Evolutionary conservation across 2,888 invertebrate genomes (phyloP), one percentile per base, ranked within the genome.

Genomic region (Acrobasis repandana): DNA sequence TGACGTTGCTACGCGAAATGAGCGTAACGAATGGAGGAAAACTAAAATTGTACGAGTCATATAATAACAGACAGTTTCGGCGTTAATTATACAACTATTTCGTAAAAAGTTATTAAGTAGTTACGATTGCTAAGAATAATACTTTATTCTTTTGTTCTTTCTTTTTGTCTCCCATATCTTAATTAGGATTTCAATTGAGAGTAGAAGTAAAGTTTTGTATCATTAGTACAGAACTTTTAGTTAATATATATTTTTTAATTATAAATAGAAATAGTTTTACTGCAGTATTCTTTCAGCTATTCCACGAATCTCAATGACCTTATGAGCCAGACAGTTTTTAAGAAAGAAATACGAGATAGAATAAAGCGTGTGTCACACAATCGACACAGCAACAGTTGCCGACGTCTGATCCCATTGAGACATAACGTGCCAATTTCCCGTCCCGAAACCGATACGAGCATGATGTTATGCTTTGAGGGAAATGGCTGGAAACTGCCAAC

Each of bases 311-410:
- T 9, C 9, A 1, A 11, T 11, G 11, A 11, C n/a, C 10, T 43
- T 10, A 10, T 11, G 11, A 11, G 43, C 11, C 43, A 14, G 2
- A 11, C n/a, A 11, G n/a, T n/a, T 9, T 20, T 14, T 50, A 8
- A 28, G 28, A 28, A 28, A 28, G 2, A 28, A 28, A 28, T 28
- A 28, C 6, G 28, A 28, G 28, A 28, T 28, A 28, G 28, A 28
- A 28, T 28, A 47, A 47, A 14, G 18, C 11, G 49, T 49, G 20
- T 34, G 34, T 51, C 34, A 43, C 43, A 43, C 43, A 72, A 77
- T 74, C 73, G 76, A 82, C 75, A 65, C 62, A 77, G 83, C 85
- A 85, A 85, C 85, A 83, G 81, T 80, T 83, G 80, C 75, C 70
- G 69, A 68, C 74, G 71, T 70, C 70, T 75, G 80, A 80, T 77